Evolutionary conservation across 2,888 invertebrate species (phyloP).

Genomic region (Nudaria mundana): DNA sequence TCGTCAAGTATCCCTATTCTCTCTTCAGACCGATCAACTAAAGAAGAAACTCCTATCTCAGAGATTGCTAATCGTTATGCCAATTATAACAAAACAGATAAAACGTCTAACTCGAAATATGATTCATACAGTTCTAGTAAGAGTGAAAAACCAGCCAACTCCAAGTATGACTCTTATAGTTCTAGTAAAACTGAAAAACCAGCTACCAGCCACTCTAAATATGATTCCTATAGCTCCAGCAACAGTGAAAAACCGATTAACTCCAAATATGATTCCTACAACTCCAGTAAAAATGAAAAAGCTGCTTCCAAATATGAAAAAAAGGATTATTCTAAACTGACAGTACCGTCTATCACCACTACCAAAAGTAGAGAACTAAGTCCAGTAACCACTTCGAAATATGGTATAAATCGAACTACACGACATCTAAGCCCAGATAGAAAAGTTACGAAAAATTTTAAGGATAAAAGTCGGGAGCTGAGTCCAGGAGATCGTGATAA

Average conservation of each 20-base stretch:
- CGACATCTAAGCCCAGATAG: conserved; percentile 77
- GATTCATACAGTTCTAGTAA: conserved; percentile 38
- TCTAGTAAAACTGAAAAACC: conserved; percentile 37
- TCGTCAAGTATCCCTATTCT: conserved; percentile 74
- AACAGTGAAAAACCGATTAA: conserved; percentile 40
- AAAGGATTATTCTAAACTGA: conserved; percentile 75
- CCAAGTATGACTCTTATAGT: conserved; percentile 49
- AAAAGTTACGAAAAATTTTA: conserved; percentile 56
- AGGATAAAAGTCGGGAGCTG: conserved; percentile 77
- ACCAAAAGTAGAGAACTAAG: conserved; percentile 80
- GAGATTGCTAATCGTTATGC: conserved; percentile 68
- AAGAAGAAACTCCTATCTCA: conserved; percentile 68
- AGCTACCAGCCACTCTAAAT: conserved; percentile 45
- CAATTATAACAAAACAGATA: conserved; percentile 41
- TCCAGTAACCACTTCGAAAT: conserved; percentile 72
- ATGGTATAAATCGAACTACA: conserved; percentile 62
- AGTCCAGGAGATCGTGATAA: conserved; percentile 79
- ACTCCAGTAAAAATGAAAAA: conserved; percentile 33
- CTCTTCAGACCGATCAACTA: conserved; percentile 53
- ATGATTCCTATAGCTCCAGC: conserved; percentile 37
- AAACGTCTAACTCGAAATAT: conserved; percentile 46
- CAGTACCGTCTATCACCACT: conserved; percentile 53
- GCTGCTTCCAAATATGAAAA: conserved; percentile 59
- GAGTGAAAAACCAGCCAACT: conserved; percentile 34
- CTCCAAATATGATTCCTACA: conserved; percentile 50